Percentiles rank a stretch among this genome's conserved stretches.
Conservation (phyloP, 1,140 invertebrate genomes). For the Aethina tumida region DNA sequence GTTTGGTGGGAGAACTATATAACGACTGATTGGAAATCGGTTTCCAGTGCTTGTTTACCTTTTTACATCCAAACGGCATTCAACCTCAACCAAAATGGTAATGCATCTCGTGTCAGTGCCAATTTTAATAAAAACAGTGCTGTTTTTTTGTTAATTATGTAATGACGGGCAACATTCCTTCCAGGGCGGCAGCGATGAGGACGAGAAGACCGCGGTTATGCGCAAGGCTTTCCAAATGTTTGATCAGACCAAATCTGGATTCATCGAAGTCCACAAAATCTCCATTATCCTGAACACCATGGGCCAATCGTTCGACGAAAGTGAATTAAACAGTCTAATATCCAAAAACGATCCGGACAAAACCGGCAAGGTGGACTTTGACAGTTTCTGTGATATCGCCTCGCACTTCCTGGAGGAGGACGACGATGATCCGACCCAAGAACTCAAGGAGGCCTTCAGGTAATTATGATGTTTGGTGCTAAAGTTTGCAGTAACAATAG, state of each 20-base stretch:
- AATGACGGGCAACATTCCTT: too few species aligned
- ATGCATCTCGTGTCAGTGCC: too few species aligned
- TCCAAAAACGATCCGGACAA: slow-evolving; percentile 77
- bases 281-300: slow-evolving; percentile 88
- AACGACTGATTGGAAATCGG: too few species aligned
- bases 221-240: slow-evolving; percentile 93
- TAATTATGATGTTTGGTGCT: slow-evolving; percentile 16
- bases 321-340: slow-evolving; percentile 72
- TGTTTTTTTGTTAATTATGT: too few species aligned
- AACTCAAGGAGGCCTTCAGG: slow-evolving; percentile 89
- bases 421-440: slow-evolving; percentile 70
- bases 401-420: slow-evolving; percentile 84
- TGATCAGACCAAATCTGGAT: slow-evolving; percentile 81
- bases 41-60: too few species aligned
- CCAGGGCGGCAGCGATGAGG: slow-evolving; percentile 58
- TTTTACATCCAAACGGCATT: too few species aligned
- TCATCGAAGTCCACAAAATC: slow-evolving; percentile 81
- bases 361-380: slow-evolving; percentile 84
- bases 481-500: neutral
- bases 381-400: slow-evolving; percentile 84
- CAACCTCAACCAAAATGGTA: too few species aligned
- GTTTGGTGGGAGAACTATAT: too few species aligned
- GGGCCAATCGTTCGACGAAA: slow-evolving; percentile 84
- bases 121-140: too few species aligned
- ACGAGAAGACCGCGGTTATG: slow-evolving; percentile 78